phyloP scores from a whole-genome alignment of 2,797 vertebrate species.

The Phylloscopus collybita region DNA sequence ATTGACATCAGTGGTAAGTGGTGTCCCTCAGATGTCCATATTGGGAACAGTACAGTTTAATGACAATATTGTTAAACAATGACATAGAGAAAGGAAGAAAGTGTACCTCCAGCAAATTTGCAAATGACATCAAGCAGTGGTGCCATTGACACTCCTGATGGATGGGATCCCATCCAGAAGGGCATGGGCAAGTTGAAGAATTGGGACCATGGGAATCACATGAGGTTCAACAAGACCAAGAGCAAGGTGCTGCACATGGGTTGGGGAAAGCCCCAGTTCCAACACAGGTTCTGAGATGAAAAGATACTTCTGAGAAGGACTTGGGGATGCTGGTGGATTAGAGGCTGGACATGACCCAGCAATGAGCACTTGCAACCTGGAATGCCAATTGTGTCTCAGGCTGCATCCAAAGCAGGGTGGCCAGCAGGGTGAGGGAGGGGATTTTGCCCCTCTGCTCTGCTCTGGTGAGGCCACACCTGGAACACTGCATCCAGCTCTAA shows the following conservation, averaged over 20 bases:
- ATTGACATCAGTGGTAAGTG: background rate
- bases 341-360: background rate
- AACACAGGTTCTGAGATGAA: background rate
- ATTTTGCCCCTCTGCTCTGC: background rate
- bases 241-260: background rate
- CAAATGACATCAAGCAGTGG: background rate
- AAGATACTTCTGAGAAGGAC: background rate
- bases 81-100: background rate
- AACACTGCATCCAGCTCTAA: background rate
- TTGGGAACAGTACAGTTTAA: background rate
- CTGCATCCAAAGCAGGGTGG: background rate
- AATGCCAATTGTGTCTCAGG: background rate
- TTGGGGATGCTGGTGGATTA: background rate
- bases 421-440: background rate
- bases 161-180: background rate
- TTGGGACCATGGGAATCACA: background rate
- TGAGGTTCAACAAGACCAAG: background rate
- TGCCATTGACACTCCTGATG: too few species aligned
- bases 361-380: accelerated
- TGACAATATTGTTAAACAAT: background rate
- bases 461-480: too few species aligned
- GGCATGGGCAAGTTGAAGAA: background rate
- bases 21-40: background rate
- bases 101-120: background rate
- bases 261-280: accelerated